These are phyloP conservation scores for Solea solea DNA, from an alignment of 2,113 vertebrate species.

Conservation along the genomic window DNA sequence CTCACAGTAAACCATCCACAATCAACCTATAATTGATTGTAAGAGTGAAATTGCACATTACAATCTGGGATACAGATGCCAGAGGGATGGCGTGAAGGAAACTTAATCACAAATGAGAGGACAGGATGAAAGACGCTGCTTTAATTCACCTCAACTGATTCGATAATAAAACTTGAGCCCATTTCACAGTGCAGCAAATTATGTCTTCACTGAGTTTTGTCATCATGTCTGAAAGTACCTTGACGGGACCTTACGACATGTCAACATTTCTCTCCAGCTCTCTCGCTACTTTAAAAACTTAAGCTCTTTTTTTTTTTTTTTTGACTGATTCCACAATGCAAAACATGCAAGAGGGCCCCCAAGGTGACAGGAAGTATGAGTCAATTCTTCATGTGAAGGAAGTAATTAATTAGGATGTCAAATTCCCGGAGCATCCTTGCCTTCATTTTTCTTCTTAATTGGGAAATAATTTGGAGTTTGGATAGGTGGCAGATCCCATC, in stretches of 20 bases:
- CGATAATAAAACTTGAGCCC: constrained; percentile 76
- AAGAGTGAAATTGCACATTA: constrained; percentile 70
- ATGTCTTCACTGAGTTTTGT: constrained; percentile 59
- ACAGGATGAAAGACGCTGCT: constrained; percentile 74
- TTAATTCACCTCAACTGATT: constrained; percentile 80
- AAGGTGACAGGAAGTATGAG: constrained; percentile 75
- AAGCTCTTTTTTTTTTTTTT: constrained; percentile 4
- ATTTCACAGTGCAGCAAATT: constrained; percentile 78
- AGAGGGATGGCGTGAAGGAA: constrained; percentile 39
- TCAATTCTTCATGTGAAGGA: constrained; percentile 74
- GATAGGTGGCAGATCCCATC: constrained; percentile 70
- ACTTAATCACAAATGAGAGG: constrained; percentile 76
- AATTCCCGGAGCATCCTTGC: constrained; percentile 67
- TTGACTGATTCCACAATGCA: constrained; percentile 47
- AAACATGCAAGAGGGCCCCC: constrained; percentile 60
- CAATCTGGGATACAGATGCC: constrained; percentile 50
- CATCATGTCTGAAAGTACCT: constrained; percentile 42
- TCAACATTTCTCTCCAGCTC: neutral
- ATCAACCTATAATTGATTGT: constrained; percentile 74
- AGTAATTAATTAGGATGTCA: constrained; percentile 82
- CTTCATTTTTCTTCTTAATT: constrained; percentile 80
- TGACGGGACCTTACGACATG: neutral
- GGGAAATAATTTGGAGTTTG: constrained; percentile 78
- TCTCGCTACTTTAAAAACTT: neutral
- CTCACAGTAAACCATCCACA: constrained; percentile 52